A percentile compares a stretch with the other conserved stretches of the same genome.
Evolutionary conservation across 2,888 invertebrate species (phyloP).

Genomic region (Drosophila subquinaria): DNA sequence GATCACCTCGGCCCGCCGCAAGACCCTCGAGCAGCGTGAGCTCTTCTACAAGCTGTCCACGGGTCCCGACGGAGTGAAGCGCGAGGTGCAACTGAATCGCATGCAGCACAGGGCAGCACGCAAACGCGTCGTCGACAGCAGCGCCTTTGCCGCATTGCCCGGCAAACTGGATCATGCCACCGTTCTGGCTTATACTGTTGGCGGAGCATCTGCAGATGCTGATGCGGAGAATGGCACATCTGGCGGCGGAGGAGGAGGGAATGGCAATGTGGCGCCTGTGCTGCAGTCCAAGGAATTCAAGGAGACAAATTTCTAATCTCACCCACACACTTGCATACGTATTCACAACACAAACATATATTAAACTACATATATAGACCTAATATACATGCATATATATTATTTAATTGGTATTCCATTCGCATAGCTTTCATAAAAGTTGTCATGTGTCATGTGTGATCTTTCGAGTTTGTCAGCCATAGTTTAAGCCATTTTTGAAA

Average conservation of each 20-base stretch:
- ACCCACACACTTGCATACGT: slow-evolving; percentile 28
- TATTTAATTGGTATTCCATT: slow-evolving; percentile 46
- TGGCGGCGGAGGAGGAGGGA: slow-evolving; percentile 33
- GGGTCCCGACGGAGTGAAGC: slow-evolving; percentile 86
- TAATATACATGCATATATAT: slow-evolving; percentile 32
- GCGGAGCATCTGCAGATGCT: slow-evolving; percentile 76
- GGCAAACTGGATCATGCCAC: slow-evolving; percentile 96
- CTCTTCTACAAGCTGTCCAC: slow-evolving; percentile 89
- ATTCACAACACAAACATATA: slow-evolving; percentile 33
- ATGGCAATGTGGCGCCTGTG: slow-evolving; percentile 60
- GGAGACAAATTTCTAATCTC: slow-evolving; percentile 84
- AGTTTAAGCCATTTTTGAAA: slow-evolving; percentile 67
- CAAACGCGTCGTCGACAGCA: slow-evolving; percentile 90
- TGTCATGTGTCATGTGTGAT: slow-evolving; percentile 43
- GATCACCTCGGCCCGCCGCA: slow-evolving; percentile 93
- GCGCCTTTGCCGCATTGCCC: slow-evolving; percentile 89
- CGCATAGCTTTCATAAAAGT: slow-evolving; percentile 55
- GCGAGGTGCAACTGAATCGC: slow-evolving; percentile 87
- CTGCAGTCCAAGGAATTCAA: slow-evolving; percentile 84
- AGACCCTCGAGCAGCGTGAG: slow-evolving; percentile 93
- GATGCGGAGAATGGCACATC: slow-evolving; percentile 4
- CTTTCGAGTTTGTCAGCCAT: slow-evolving; percentile 66
- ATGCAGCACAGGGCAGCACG: slow-evolving; percentile 89
- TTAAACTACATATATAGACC: slow-evolving; percentile 29
- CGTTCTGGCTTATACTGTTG: slow-evolving; percentile 92